These are phyloP conservation scores for Magallana ariakensis DNA, from an alignment of 1,140 invertebrate species.

Conservation along the genomic window DNA sequence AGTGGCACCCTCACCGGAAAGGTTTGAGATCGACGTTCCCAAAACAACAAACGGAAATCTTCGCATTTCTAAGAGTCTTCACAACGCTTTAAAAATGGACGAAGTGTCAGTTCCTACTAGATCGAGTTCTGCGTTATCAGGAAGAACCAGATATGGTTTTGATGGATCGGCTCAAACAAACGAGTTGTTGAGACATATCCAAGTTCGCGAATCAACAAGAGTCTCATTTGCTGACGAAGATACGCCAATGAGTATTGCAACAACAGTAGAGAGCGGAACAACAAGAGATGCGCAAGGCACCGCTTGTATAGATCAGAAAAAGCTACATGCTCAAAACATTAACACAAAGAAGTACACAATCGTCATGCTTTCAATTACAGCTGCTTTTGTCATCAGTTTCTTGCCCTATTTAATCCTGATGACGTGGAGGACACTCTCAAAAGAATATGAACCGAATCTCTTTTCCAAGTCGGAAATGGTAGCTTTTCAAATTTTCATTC, in stretches of 20 bases:
- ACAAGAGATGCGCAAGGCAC: constrained; percentile 47
- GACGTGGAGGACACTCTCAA: constrained; percentile 53
- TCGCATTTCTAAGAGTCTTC: constrained; percentile 24
- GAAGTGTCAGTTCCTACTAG: neutral
- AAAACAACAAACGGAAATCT: neutral
- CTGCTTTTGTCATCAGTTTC: constrained; percentile 54
- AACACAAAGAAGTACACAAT: constrained; percentile 52
- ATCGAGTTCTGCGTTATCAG: neutral
- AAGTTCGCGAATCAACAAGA: neutral
- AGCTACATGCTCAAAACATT: constrained; percentile 40
- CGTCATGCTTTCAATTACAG: constrained; percentile 50
- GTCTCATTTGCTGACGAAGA: neutral
- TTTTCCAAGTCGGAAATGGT: constrained; percentile 52
- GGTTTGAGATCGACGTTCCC: neutral
- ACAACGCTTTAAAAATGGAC: constrained; percentile 2
- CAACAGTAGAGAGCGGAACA: neutral
- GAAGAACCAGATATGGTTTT: neutral
- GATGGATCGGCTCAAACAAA: neutral
- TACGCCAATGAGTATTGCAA: constrained; percentile 2
- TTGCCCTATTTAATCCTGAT: constrained; percentile 53
- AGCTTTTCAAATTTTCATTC: constrained; percentile 60
- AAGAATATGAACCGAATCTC: constrained; percentile 53
- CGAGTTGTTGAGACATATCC: neutral
- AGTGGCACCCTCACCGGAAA: neutral
- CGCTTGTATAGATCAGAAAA: constrained; percentile 47